A percentile compares a stretch with the other conserved stretches of the same genome.
Evolutionary conservation across 1,140 invertebrate genomes (phyloP).

Genomic region (Papilio dardanus): DNA sequence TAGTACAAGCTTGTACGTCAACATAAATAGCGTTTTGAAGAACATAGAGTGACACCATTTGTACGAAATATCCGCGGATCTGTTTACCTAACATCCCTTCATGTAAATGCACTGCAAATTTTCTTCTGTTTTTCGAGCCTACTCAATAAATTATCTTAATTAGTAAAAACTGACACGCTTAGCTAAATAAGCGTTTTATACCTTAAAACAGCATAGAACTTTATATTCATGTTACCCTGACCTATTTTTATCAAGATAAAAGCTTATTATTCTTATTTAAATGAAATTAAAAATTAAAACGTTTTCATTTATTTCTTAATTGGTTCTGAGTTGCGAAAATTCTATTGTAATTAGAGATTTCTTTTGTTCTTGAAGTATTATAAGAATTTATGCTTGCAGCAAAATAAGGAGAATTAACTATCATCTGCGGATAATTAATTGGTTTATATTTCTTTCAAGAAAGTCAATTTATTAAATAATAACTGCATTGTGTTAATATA

Average conservation of each 20-base stretch:
- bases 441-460: neutral
- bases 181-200: too few species aligned
- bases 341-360: too few species aligned
- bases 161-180: too few species aligned
- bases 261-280: neutral
- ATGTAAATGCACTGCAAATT: too few species aligned
- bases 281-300: neutral
- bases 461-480: neutral
- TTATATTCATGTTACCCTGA: neutral
- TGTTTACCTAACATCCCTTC: too few species aligned
- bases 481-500: neutral
- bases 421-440: neutral
- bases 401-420: neutral
- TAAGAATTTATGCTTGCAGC: neutral
- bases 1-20: neutral
- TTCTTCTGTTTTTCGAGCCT: too few species aligned
- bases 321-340: neutral
- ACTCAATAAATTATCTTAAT: too few species aligned
- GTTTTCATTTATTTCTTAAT: conserved; percentile 1
- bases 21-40: neutral
- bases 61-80: too few species aligned
- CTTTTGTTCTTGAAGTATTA: neutral
- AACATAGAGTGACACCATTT: too few species aligned
- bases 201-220: too few species aligned
- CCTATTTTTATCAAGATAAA: neutral